Evolutionary conservation across 2,797 vertebrate species (phyloP).

Genomic region (Neomorphus geoffroyi): DNA sequence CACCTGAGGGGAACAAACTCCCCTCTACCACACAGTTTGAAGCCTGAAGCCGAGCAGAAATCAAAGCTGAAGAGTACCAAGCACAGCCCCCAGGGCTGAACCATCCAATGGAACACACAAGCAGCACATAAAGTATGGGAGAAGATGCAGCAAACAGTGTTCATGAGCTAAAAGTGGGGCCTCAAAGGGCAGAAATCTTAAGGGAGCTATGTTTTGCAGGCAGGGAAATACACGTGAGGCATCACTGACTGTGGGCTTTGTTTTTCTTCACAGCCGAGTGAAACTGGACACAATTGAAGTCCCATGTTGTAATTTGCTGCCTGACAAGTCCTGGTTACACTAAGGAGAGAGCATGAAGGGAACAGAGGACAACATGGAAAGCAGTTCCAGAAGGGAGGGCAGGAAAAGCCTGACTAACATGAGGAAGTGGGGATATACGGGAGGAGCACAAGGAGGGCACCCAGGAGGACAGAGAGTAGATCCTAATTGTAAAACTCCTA

Average conservation of each 20-base stretch:
- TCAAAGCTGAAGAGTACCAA: background rate
- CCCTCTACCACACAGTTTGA: background rate
- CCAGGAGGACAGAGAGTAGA: background rate
- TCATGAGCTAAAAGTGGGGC: background rate
- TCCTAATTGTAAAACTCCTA: background rate
- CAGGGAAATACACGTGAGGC: background rate
- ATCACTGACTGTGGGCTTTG: background rate
- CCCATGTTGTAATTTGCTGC: background rate
- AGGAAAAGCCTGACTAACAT: background rate
- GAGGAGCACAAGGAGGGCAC: background rate
- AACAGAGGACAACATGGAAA: background rate
- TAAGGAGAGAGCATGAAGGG: background rate
- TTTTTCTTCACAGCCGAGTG: background rate
- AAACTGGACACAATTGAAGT: background rate
- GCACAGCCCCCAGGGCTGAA: rapidly evolving
- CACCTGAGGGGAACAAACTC: background rate
- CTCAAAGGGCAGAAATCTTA: background rate
- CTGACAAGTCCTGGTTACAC: background rate
- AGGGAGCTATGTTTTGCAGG: background rate
- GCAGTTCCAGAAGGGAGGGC: background rate
- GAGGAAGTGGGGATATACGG: rapidly evolving
- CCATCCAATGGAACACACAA: background rate
- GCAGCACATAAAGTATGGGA: background rate
- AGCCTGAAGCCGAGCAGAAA: background rate
- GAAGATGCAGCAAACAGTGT: background rate